phyloP scores from a whole-genome alignment of 2,888 invertebrate genomes.

The Noctua fimbriata region DNA sequence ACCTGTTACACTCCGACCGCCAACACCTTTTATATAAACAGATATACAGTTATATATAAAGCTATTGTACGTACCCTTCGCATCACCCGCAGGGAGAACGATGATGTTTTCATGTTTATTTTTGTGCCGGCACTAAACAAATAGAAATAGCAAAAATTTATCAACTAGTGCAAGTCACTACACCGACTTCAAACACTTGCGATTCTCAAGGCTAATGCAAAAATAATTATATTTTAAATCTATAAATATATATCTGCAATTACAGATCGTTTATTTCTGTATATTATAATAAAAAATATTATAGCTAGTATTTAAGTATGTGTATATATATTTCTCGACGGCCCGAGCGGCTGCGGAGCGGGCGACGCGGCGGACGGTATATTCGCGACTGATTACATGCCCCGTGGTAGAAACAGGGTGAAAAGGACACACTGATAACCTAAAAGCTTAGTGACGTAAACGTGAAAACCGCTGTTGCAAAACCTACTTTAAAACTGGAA shows the following conservation, averaged over 20 bases:
- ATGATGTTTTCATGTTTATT: conserved; percentile 94
- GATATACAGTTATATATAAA: conserved; percentile 37
- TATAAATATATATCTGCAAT: conserved; percentile 55
- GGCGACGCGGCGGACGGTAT: conserved; percentile 85
- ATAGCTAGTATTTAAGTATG: conserved; percentile 60
- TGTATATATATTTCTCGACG: conserved; percentile 71
- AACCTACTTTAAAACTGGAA: conserved; percentile 33
- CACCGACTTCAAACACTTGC: conserved; percentile 62
- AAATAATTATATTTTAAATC: conserved; percentile 47
- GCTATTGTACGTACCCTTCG: conserved; percentile 92
- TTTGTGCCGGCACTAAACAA: conserved; percentile 73
- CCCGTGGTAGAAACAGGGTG: conserved; percentile 84
- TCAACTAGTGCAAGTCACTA: conserved; percentile 57
- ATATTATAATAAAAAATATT: conserved; percentile 60
- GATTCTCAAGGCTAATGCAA: conserved; percentile 59
- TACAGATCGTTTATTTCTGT: conserved; percentile 49
- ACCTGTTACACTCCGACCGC: conserved; percentile 76
- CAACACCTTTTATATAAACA: conserved; percentile 46
- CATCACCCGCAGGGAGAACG: conserved; percentile 94
- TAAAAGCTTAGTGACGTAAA: conserved; percentile 72
- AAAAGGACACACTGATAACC: conserved; percentile 83
- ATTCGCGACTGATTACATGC: conserved; percentile 87
- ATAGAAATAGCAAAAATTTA: conserved; percentile 52
- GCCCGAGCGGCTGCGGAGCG: conserved; percentile 73
- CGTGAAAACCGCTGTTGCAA: conserved; percentile 59